A percentile compares a stretch with the other conserved stretches of the same genome.
These are phyloP conservation scores for Hoplodrina ambigua DNA, from an alignment of 2,888 invertebrate species.

Conservation along the genomic window DNA sequence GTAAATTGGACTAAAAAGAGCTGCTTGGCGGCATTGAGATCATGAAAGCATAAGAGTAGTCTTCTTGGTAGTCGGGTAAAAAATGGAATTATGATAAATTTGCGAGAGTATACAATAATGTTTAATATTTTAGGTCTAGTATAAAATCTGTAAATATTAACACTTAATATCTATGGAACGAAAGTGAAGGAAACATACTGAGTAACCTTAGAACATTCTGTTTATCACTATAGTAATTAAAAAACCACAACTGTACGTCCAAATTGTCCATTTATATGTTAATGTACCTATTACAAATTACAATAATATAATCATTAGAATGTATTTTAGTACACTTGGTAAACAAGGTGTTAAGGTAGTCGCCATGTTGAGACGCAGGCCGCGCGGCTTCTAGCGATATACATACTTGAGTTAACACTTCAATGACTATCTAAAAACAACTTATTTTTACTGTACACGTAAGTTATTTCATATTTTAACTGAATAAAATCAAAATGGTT, in stretches of 20 bases:
- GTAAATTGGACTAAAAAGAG: background rate
- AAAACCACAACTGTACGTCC: conserved; percentile 89
- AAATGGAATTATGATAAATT: conserved; percentile 57
- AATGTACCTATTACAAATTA: conserved; percentile 90
- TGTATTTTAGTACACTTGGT: conserved; percentile 86
- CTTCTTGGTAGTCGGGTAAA: conserved; percentile 1
- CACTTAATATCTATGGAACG: conserved; percentile 77
- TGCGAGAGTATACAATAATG: conserved; percentile 75
- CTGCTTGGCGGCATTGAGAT: conserved; percentile 7
- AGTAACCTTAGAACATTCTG: conserved; percentile 77
- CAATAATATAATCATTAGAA: conserved; percentile 89
- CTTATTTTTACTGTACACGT: conserved; percentile 90
- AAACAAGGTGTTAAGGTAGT: conserved; percentile 80
- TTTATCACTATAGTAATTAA: conserved; percentile 81
- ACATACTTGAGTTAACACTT: conserved; percentile 79
- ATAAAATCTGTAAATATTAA: conserved; percentile 79
- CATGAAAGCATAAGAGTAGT: conserved; percentile 19
- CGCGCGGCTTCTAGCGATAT: conserved; percentile 80
- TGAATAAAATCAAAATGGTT: conserved; percentile 90
- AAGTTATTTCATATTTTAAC: conserved; percentile 91
- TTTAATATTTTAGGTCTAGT: conserved; percentile 65
- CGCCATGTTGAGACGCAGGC: conserved; percentile 73
- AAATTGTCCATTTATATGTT: conserved; percentile 91
- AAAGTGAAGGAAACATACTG: conserved; percentile 81
- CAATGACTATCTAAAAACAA: conserved; percentile 86